Evolutionary conservation across 1,140 invertebrate genomes (phyloP).

Genomic region (Trichonephila inaurata): DNA sequence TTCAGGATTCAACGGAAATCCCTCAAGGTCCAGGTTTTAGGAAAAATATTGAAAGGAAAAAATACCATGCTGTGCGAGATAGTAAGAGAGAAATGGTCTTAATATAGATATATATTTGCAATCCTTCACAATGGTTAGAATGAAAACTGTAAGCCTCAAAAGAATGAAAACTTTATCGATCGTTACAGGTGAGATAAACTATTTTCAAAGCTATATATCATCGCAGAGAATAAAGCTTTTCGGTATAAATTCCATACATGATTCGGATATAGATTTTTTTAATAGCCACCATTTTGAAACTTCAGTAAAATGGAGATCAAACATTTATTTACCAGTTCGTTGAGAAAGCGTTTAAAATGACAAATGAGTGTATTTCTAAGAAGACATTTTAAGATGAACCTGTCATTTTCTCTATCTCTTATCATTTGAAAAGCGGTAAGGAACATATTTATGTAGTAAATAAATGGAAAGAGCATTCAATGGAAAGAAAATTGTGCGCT

Average conservation of each 20-base stretch:
- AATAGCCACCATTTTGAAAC: background rate
- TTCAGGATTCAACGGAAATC: slow-evolving; percentile 53
- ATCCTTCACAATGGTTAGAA: slow-evolving; percentile 38
- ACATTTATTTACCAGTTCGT: background rate
- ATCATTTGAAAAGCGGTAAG: too few relatives aligned
- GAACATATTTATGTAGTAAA: too few relatives aligned
- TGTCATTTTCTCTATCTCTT: too few relatives aligned
- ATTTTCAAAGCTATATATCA: slow-evolving; percentile 18
- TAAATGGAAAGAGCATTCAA: too few relatives aligned
- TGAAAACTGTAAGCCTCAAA: slow-evolving; percentile 38
- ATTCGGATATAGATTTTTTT: slow-evolving; percentile 11
- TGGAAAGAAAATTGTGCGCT: too few relatives aligned
- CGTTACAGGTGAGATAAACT: slow-evolving; percentile 21
- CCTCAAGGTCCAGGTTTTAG: slow-evolving; percentile 41
- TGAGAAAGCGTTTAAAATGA: background rate
- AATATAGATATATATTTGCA: background rate
- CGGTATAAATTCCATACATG: background rate
- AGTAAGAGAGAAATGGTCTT: background rate
- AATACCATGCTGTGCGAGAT: slow-evolving; percentile 35
- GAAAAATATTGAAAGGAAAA: slow-evolving; percentile 55
- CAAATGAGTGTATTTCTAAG: background rate
- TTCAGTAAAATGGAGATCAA: background rate
- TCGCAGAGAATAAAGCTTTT: background rate
- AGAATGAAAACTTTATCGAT: slow-evolving; percentile 26
- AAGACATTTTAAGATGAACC: background rate